Evolutionary conservation across 1,140 invertebrate genomes (phyloP).

Genomic region (Drosophila melanica): DNA sequence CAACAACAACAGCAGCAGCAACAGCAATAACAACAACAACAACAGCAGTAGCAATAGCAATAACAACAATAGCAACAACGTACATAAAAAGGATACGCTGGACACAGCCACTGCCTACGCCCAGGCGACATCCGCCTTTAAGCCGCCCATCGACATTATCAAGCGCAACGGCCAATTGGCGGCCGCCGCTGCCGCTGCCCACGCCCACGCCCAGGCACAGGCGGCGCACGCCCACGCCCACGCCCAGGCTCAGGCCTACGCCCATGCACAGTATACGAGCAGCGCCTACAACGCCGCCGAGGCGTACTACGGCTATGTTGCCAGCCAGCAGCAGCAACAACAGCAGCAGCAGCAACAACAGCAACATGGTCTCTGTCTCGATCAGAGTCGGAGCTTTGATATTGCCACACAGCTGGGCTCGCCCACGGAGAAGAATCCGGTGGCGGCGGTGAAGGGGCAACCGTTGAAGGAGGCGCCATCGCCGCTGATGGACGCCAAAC

Average conservation of each 20-base stretch:
- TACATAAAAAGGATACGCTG: constrained; percentile 28
- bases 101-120: constrained; percentile 58
- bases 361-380: constrained; percentile 23
- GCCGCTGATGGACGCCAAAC: constrained; percentile 85
- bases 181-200: constrained; percentile 57
- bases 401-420: constrained; percentile 54
- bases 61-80: constrained; percentile 4
- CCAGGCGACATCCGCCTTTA: constrained; percentile 89
- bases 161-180: constrained; percentile 85
- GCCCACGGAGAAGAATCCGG: constrained; percentile 28
- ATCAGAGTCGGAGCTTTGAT: constrained; percentile 44
- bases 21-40: constrained; percentile 6
- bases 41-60: background rate
- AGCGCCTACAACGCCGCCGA: constrained; percentile 62
- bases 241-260: constrained; percentile 26
- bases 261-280: constrained; percentile 44
- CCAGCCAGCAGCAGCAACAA: constrained; percentile 54
- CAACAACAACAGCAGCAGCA: too few relatives aligned
- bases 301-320: constrained; percentile 70
- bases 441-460: constrained; percentile 16
- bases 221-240: constrained; percentile 58
- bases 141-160: constrained; percentile 87
- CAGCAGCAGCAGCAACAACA: constrained; percentile 39
- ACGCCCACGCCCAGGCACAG: constrained; percentile 63
- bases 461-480: constrained; percentile 23